Percentiles rank a stretch among this genome's conserved stretches.
phyloP scores from a whole-genome alignment of 2,888 invertebrate species.

The Noctuana brunneofusca region DNA sequence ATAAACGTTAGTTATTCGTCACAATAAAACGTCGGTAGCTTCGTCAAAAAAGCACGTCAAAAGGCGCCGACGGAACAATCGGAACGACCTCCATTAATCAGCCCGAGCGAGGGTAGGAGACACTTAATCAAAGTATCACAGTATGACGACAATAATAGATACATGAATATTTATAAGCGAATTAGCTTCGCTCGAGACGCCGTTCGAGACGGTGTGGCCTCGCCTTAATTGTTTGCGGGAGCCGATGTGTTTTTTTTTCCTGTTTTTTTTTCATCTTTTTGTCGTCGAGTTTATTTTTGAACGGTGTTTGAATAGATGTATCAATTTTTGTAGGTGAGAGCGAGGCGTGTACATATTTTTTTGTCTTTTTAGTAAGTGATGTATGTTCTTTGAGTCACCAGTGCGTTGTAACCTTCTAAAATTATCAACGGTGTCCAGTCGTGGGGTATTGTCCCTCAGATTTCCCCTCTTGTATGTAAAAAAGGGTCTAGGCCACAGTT shows the following conservation, averaged over 20 bases:
- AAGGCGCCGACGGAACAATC: slow-evolving; percentile 50
- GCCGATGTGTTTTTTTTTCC: slow-evolving; percentile 42
- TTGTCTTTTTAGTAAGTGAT: neutral
- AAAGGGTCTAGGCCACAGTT: too few relatives aligned
- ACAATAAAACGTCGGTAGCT: slow-evolving; percentile 44
- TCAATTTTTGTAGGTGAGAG: slow-evolving; percentile 8
- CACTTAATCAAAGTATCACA: slow-evolving; percentile 81
- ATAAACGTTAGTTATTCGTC: slow-evolving; percentile 33
- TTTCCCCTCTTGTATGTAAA: neutral
- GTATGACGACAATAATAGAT: slow-evolving; percentile 67
- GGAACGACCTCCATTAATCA: slow-evolving; percentile 61
- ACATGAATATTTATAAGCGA: slow-evolving; percentile 78
- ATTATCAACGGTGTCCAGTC: too few relatives aligned
- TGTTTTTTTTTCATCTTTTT: slow-evolving; percentile 34
- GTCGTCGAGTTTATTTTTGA: neutral
- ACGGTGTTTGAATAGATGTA: slow-evolving; percentile 20
- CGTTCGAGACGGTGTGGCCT: slow-evolving; percentile 57
- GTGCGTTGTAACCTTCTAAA: neutral
- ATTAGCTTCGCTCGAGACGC: slow-evolving; percentile 62
- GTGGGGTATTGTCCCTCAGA: too few relatives aligned
- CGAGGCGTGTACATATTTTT: neutral
- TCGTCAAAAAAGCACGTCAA: slow-evolving; percentile 44
- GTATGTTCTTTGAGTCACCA: neutral
- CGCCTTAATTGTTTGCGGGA: slow-evolving; percentile 59
- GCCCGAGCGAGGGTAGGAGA: slow-evolving; percentile 55